Conservation (phyloP, 2,797 vertebrate species). For the Hydrocynus forskahlii region DNA sequence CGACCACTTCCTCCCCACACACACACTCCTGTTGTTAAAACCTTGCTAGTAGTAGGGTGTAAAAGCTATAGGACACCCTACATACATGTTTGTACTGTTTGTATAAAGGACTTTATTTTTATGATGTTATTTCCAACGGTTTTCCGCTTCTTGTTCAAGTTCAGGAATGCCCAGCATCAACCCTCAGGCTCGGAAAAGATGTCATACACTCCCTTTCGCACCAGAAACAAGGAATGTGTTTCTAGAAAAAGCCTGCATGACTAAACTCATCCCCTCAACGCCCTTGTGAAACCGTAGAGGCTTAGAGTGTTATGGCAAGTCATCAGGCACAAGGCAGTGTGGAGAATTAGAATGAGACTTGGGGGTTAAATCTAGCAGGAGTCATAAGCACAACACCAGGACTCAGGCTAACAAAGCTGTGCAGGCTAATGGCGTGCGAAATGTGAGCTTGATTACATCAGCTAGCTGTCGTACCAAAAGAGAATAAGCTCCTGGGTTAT, state of each 20-base stretch:
- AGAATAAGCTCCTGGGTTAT: not conserved
- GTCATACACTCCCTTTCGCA: not conserved
- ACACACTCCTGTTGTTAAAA: not conserved
- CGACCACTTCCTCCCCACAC: conserved; percentile 7
- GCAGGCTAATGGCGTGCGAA: conserved; percentile 5
- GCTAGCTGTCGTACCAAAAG: not conserved
- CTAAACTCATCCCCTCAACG: not conserved
- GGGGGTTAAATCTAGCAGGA: not conserved
- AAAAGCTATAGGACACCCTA: conserved; percentile 3
- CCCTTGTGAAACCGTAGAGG: not conserved
- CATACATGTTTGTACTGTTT: conserved; percentile 1
- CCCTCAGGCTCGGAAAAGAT: conserved; percentile 5
- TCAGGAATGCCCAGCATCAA: conserved; percentile 5
- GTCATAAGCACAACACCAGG: not conserved
- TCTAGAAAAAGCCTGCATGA: not conserved
- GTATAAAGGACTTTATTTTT: not conserved
- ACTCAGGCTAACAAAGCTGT: not conserved
- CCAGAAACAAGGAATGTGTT: conserved; percentile 20
- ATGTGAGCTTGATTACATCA: not conserved
- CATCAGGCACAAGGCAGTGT: conserved; percentile 3
- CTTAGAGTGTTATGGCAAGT: not conserved
- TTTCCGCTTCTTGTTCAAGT: not conserved
- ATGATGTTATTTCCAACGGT: not conserved
- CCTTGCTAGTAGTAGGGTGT: not conserved
- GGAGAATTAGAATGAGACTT: not conserved